These are phyloP conservation scores for Athalia circularis DNA, from an alignment of 2,888 invertebrate genomes.

Conservation along the genomic window DNA sequence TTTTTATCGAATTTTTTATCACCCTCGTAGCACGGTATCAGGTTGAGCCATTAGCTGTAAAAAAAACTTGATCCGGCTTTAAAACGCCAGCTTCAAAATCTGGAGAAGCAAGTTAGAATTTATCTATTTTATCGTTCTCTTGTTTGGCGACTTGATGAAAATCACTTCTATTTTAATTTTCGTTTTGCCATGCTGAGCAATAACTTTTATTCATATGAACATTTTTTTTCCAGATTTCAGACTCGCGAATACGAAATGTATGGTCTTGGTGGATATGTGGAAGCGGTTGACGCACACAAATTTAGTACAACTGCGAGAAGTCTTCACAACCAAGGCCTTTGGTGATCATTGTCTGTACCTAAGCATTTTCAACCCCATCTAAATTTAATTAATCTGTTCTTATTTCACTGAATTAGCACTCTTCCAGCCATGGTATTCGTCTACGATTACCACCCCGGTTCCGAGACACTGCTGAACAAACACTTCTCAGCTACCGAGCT, in stretches of 20 bases:
- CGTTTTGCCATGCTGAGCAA: slow-evolving; percentile 18
- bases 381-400: slow-evolving; percentile 45
- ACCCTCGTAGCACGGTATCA: neutral
- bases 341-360: slow-evolving; percentile 91
- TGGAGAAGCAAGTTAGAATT: too few species aligned
- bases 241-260: slow-evolving; percentile 88
- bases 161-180: neutral
- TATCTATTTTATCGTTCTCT: too few species aligned
- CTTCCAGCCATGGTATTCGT: slow-evolving; percentile 93
- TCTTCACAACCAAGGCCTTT: slow-evolving; percentile 96
- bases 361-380: slow-evolving; percentile 31
- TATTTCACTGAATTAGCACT: slow-evolving; percentile 53
- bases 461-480: slow-evolving; percentile 90
- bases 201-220: slow-evolving; percentile 13
- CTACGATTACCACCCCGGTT: slow-evolving; percentile 95
- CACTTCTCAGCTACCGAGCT: slow-evolving; percentile 84
- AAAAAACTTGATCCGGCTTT: too few species aligned
- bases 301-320: slow-evolving; percentile 93
- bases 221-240: slow-evolving; percentile 80
- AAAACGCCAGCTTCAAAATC: too few species aligned
- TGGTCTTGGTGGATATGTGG: slow-evolving; percentile 94
- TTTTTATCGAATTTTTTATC: neutral
- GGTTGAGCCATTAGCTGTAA: neutral
- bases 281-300: slow-evolving; percentile 96
- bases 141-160: too few species aligned